Evolutionary conservation across 2,888 invertebrate species (phyloP).

Genomic region (Didymodactylos carnosus): DNA sequence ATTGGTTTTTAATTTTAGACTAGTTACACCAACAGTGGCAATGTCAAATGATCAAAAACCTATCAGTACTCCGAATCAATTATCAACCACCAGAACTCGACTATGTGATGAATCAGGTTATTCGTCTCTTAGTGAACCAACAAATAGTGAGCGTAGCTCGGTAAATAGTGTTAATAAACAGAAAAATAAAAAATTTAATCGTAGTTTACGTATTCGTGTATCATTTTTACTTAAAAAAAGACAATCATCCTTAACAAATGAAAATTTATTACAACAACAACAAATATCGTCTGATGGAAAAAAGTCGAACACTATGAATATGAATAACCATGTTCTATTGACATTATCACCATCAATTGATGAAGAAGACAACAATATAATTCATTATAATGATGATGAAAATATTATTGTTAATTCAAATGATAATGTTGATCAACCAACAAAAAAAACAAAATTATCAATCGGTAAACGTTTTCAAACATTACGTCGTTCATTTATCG

Average conservation of each 20-base stretch:
- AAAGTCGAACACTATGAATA: too few species aligned
- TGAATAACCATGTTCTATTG: too few species aligned
- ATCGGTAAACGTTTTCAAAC: neutral
- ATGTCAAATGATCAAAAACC: neutral
- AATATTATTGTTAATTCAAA: neutral
- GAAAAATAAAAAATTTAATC: neutral
- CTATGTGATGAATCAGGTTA: neutral
- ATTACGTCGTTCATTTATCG: neutral
- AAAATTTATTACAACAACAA: too few species aligned
- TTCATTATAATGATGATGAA: neutral
- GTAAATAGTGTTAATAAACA: too few species aligned
- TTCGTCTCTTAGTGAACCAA: neutral
- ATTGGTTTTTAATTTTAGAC: neutral
- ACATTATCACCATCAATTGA: neutral
- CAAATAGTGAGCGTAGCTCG: neutral
- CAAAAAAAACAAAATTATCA: too few species aligned
- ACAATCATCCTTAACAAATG: neutral
- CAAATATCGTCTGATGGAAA: too few species aligned
- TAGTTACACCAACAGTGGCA: neutral
- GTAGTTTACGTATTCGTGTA: neutral
- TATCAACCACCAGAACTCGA: too few species aligned
- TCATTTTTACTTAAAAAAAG: neutral
- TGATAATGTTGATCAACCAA: too few species aligned
- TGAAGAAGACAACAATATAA: neutral
- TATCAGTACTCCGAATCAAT: neutral